Evolutionary conservation across 2,113 vertebrate genomes (phyloP).

Genomic region (Epinephelus lanceolatus): DNA sequence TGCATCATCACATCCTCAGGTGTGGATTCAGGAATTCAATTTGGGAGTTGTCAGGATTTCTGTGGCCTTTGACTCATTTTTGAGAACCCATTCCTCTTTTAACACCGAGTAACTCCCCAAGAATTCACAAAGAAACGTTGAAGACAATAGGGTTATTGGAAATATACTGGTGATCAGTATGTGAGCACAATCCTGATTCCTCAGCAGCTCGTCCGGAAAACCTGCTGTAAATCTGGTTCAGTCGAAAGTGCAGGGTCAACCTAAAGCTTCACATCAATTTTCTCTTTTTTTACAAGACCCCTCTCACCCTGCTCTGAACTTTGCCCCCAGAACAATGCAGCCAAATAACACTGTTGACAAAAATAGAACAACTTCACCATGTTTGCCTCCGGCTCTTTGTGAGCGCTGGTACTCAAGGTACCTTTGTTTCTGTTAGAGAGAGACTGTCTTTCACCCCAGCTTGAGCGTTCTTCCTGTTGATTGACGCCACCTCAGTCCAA

Average conservation of each 20-base stretch:
- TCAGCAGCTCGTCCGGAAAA: conserved; percentile 10
- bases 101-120: too few relatives aligned
- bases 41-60: neutral
- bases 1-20: conserved; percentile 19
- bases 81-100: neutral
- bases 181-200: neutral
- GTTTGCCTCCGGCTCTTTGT: conserved; percentile 51
- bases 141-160: neutral
- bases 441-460: conserved; percentile 41
- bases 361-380: conserved; percentile 58
- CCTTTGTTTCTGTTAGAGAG: conserved; percentile 49
- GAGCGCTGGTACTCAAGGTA: conserved; percentile 35
- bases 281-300: conserved; percentile 19
- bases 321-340: conserved; percentile 67
- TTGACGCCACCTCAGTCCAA: conserved; percentile 28
- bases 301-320: conserved; percentile 18
- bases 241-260: conserved; percentile 24
- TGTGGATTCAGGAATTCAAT: conserved; percentile 5
- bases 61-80: neutral
- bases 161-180: neutral
- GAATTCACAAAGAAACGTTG: neutral
- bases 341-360: conserved; percentile 53
- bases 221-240: conserved; percentile 5
- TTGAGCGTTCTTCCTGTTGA: conserved; percentile 72
- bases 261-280: conserved; percentile 8